Evolutionary conservation across 2,888 invertebrate species (phyloP).

Genomic region (Eupsilia transversa): DNA sequence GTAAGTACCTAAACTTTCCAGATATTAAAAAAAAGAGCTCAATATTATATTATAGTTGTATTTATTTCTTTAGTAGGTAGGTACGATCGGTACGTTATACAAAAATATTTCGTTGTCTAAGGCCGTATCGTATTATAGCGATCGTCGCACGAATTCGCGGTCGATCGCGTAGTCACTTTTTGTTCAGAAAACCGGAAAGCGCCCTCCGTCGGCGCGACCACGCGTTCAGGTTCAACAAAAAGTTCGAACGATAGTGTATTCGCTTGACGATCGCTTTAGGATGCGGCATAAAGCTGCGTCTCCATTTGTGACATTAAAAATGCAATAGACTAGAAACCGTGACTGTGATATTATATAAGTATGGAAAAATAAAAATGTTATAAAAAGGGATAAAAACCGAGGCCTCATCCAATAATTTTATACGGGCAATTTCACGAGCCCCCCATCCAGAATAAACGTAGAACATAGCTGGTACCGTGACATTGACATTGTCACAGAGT

Average conservation of each 20-base stretch:
- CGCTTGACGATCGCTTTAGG: no score
- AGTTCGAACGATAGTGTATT: no score
- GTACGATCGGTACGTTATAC: neutral
- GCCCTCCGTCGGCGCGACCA: no score
- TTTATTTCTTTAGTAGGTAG: neutral
- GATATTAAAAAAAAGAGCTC: neutral
- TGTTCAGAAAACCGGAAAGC: no score
- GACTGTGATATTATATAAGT: neutral
- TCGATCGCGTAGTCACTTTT: no score
- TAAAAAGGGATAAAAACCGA: neutral
- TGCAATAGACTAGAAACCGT: neutral
- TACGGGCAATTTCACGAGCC: neutral
- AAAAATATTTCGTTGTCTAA: conserved; percentile 21
- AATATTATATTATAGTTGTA: neutral
- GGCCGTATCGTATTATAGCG: neutral
- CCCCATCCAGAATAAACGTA: neutral
- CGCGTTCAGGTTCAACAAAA: no score
- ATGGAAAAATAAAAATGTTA: neutral
- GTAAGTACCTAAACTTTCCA: neutral
- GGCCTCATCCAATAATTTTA: neutral
- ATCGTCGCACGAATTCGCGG: no score
- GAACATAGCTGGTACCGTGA: neutral
- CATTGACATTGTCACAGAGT: neutral
- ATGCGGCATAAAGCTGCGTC: neutral
- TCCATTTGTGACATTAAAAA: neutral